Conservation (phyloP, 2,888 invertebrate genomes). For the Dioctria linearis region DNA sequence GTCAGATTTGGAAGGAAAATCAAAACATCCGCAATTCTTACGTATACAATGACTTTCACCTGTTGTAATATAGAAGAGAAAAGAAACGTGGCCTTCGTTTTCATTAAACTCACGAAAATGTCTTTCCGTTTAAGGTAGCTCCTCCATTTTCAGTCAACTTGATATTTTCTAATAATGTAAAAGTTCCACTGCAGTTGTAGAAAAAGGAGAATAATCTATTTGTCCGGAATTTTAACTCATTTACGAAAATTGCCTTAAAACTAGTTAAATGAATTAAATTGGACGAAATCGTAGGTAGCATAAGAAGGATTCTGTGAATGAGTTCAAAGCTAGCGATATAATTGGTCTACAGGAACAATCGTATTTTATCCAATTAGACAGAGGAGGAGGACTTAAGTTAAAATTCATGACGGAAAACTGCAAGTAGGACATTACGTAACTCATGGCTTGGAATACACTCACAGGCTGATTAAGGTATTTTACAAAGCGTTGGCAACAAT, state of each 20-base stretch:
- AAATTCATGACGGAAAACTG: slow-evolving; percentile 17
- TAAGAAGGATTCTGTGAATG: not conserved
- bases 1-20: no score
- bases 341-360: slow-evolving; percentile 36
- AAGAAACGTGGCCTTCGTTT: no score
- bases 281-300: not conserved
- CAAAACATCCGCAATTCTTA: no score
- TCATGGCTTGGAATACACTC: not conserved
- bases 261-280: slow-evolving; percentile 14
- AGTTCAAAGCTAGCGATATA: slow-evolving; percentile 27
- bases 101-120: no score
- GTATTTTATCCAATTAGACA: slow-evolving; percentile 47
- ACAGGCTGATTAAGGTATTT: slow-evolving; percentile 1
- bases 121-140: no score
- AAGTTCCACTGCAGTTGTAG: no score
- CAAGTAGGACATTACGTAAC: slow-evolving; percentile 13
- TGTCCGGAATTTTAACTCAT: slow-evolving; percentile 8
- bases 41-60: no score
- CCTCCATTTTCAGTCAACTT: no score
- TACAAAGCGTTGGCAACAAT: slow-evolving; percentile 38
- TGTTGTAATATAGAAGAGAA: no score
- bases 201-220: slow-evolving; percentile 9
- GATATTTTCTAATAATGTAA: no score
- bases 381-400: slow-evolving; percentile 1
- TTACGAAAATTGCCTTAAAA: slow-evolving; percentile 27